Percentiles rank a stretch among this genome's conserved stretches.
phyloP scores from a whole-genome alignment of 2,888 invertebrate species.

The Chouioia cunea region DNA sequence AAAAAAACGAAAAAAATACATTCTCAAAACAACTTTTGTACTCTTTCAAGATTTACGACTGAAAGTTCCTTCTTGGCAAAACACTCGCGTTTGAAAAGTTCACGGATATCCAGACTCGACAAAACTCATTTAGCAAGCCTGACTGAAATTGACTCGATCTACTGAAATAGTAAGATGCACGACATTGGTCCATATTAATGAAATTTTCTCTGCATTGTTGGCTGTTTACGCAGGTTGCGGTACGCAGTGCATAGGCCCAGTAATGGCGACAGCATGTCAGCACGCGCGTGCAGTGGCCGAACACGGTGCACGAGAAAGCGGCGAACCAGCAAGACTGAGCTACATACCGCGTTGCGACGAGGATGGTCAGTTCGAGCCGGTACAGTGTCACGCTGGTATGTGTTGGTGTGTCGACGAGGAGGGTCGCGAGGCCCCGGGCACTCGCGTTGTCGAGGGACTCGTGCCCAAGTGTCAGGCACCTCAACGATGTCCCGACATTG shows the following conservation, averaged over 20 bases:
- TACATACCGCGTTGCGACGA: constrained; percentile 81
- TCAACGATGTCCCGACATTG: constrained; percentile 58
- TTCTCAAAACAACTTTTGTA: too few relatives aligned
- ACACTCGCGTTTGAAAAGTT: too few relatives aligned
- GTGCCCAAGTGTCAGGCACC: constrained; percentile 62
- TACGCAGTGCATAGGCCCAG: constrained; percentile 82
- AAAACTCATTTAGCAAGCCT: not conserved
- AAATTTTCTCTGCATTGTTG: not conserved
- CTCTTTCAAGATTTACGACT: too few relatives aligned
- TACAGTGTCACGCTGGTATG: constrained; percentile 80
- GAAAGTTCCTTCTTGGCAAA: too few relatives aligned
- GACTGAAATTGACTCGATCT: too few relatives aligned
- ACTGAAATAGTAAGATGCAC: too few relatives aligned
- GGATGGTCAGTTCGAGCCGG: constrained; percentile 76
- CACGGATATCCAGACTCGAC: not conserved
- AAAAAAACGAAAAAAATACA: too few relatives aligned
- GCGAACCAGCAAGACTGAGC: constrained; percentile 81
- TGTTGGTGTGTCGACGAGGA: constrained; percentile 87
- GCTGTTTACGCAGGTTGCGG: constrained; percentile 77
- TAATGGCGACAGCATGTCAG: constrained; percentile 75
- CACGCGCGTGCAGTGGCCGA: constrained; percentile 67
- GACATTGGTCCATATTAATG: too few relatives aligned
- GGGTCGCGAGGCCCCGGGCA: constrained; percentile 77
- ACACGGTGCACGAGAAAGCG: constrained; percentile 78
- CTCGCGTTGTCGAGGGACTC: constrained; percentile 64